Evolutionary conservation across 2,888 invertebrate genomes (phyloP).

Genomic region (Caradrina kadenii): DNA sequence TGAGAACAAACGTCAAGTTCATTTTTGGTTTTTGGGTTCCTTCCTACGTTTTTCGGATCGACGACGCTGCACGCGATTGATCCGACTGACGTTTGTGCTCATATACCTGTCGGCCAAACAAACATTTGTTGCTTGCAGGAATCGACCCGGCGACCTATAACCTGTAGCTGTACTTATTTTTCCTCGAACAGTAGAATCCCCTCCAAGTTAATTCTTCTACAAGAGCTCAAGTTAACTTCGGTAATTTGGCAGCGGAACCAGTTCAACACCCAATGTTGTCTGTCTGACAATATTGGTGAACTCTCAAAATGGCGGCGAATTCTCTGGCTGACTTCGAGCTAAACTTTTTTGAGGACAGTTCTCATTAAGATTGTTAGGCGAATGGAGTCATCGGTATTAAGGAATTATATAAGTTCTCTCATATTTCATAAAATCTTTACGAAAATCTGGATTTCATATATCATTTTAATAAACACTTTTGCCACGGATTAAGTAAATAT

Average conservation of each 20-base stretch:
- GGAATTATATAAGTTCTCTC: constrained; percentile 4
- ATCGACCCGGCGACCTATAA: too few relatives aligned
- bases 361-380: constrained; percentile 27
- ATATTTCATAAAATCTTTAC: constrained; percentile 18
- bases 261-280: constrained; percentile 36
- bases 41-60: too few relatives aligned
- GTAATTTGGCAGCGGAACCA: constrained; percentile 54
- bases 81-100: too few relatives aligned
- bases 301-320: constrained; percentile 41
- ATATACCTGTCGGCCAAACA: too few relatives aligned
- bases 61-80: too few relatives aligned
- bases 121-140: too few relatives aligned
- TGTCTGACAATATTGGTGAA: constrained; percentile 47
- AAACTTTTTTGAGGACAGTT: constrained; percentile 35
- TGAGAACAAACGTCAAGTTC: too few relatives aligned
- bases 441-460: neutral
- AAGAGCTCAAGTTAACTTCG: constrained; percentile 36
- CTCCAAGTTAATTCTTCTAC: constrained; percentile 10
- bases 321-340: neutral
- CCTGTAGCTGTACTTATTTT: neutral
- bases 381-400: constrained; percentile 6
- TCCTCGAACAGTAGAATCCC: neutral
- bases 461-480: too few relatives aligned
- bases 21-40: too few relatives aligned
- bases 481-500: too few relatives aligned